phyloP scores from a whole-genome alignment of 2,797 vertebrate genomes.

The Distichodus sexfasciatus region DNA sequence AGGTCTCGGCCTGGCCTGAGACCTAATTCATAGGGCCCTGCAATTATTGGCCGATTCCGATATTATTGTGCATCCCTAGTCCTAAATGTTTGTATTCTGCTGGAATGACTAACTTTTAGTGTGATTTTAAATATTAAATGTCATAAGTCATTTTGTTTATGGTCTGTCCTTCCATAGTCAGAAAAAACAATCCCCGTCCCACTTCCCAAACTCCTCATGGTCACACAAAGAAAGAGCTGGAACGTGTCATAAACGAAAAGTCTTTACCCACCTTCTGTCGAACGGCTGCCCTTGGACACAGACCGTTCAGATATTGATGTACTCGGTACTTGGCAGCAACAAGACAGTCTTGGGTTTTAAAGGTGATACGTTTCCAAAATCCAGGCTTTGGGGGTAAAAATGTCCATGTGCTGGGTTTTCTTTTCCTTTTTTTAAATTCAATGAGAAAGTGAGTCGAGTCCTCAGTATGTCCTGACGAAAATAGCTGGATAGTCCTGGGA shows the following conservation, averaged over 20 bases:
- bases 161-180: too few species aligned
- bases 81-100: too few species aligned
- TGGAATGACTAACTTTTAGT: too few species aligned
- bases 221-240: not conserved
- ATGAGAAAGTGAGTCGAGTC: conserved; percentile 33
- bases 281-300: not conserved
- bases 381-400: conserved; percentile 21
- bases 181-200: too few species aligned
- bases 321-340: conserved; percentile 35
- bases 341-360: conserved; percentile 43
- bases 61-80: too few species aligned
- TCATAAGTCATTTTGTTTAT: too few species aligned
- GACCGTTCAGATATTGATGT: conserved; percentile 30
- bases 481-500: conserved; percentile 20
- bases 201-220: too few species aligned
- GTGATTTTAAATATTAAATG: too few species aligned
- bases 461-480: conserved; percentile 27
- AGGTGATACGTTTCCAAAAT: conserved; percentile 42
- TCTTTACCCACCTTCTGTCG: conserved; percentile 40
- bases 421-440: too few species aligned
- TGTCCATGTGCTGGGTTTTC: conserved; percentile 8
- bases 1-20: too few species aligned
- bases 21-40: too few species aligned
- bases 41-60: too few species aligned
- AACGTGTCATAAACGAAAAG: not conserved